These are phyloP conservation scores for Uropsilus gracilis DNA, from an alignment of 2,113 vertebrate species.

Conservation along the genomic window DNA sequence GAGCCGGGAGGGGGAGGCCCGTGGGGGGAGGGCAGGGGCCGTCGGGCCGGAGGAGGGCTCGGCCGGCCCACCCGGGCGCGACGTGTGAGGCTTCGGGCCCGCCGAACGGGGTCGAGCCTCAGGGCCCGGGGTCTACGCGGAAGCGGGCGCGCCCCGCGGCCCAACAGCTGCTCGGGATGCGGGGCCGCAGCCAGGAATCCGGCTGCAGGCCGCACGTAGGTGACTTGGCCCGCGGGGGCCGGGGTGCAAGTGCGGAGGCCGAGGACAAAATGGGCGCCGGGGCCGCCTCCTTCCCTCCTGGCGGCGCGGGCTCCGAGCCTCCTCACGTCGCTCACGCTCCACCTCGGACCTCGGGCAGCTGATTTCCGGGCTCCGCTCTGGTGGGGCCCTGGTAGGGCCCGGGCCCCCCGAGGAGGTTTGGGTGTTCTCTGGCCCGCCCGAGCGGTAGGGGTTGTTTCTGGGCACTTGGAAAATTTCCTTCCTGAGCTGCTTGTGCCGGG, in stretches of 20 bases:
- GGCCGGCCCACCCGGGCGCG: rapidly evolving
- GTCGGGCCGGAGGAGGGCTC: background rate
- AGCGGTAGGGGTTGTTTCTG: too few relatives aligned
- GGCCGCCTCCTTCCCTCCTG: background rate
- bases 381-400: background rate
- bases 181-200: background rate
- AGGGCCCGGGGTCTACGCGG: background rate
- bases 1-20: background rate
- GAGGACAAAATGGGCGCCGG: conserved; percentile 73
- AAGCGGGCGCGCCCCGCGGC: background rate
- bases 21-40: background rate
- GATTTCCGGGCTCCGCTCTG: background rate
- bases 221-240: background rate
- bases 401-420: too few relatives aligned
- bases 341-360: background rate
- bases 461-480: background rate
- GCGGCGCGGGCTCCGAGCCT: background rate
- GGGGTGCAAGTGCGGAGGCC: background rate
- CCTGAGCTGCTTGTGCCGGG: background rate
- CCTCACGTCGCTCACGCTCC: conserved; percentile 34
- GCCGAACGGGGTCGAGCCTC: background rate
- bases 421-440: rapidly evolving
- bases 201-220: background rate
- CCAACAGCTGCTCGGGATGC: background rate
- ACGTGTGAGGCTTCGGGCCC: background rate